Evolutionary conservation across 2,888 invertebrate species (phyloP), one percentile per base, ranked within the genome.

Genomic region (Operophtera brumata): DNA sequence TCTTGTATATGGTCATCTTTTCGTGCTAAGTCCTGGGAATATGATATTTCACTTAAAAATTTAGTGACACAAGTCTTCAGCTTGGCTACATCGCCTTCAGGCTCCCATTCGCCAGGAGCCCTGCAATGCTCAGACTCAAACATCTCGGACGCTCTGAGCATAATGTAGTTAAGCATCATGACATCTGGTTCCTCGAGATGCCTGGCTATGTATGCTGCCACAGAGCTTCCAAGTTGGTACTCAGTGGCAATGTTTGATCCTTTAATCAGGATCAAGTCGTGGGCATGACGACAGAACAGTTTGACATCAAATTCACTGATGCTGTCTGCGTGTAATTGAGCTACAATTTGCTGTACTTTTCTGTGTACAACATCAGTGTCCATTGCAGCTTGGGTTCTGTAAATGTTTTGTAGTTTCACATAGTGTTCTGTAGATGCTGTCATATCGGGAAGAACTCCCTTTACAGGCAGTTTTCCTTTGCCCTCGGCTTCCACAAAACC

Each of bases 1-100:
- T 98, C 99, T 83, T 98, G 98, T 28, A 98, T 93, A 72, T 95
- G 95, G 80, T 99, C 98, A 84, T 99, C 99, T 77, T 96, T 96
- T 32, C 57, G 48, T 36, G 95, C 91, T 34, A 94, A 93, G 12
- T 57, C 57, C 10, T 94, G 93, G 48, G 92, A 85, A 73, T 96
- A 94, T 4, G 96, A 96, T 94, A 97, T 95, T 82, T 99, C 98
- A 58, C 92, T 92, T 0, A 98, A 84, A 52, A 98, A 84, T 86
- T 96, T 97, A 42, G 90, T 86, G 13, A 92, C 91, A 67, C 91
- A 92, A 46, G 89, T 93, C 90, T 98, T 99, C 7, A 99, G 86
- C 75, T 96, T 95, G 0, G 95, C 92, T 61, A 97, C 96, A 76
- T 99, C 99, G 32, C 96, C 94, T 84, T 99, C 98, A 13, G 97